Base-by-base conservation (phyloP, 2,888 invertebrate species). In the Quadriops clusia region DNA sequence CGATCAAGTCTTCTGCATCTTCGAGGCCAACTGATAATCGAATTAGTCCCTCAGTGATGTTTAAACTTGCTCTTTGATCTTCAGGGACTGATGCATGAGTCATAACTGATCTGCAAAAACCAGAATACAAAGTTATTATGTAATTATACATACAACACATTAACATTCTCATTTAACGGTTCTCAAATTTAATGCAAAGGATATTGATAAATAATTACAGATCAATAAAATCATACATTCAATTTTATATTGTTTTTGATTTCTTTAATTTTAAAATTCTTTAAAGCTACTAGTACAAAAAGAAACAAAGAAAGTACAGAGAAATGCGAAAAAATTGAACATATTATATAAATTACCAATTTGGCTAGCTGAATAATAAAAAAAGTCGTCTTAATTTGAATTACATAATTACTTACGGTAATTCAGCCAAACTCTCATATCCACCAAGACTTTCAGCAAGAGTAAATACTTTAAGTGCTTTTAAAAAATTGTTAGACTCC, bases 401-500 rank as follows among this genome's bases (percentile, higher is more conserved):
- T 12, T 12, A 24, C 12, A n/a, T 10, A 9, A 17, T 20, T 37
- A 73, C 81, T 74, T 65, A 87, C 82, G 95, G 95, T 42, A 94
- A 67, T 65, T 94, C 93, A 3, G 90, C 87, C 41, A 97, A 71
- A 54, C 90, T 91, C 56, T 97, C 94, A 50, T 81, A 90, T 32
- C 94, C 94, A 27, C 97, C 97, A 36, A 98, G 70, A 53, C 93
- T 94, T 57, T 94, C 95, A 3, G 95, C 95, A 29, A 93, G 60
- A 1, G 72, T 76, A 58, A 94, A 90, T 13, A 90, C 46, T 63
- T 87, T 80, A 16, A 93, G 61, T 4, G 74, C 58, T 43, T 74
- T 70, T 12, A 93, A 63, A 51, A 95, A 84, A 32, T 67, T 76
- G 33, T 67, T 67, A 0, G 86, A 77, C 44, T 86, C 74, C 32